Evolutionary conservation across 2,888 invertebrate genomes (phyloP), one percentile per base, ranked within the genome.

Genomic region (Fragum sueziense): DNA sequence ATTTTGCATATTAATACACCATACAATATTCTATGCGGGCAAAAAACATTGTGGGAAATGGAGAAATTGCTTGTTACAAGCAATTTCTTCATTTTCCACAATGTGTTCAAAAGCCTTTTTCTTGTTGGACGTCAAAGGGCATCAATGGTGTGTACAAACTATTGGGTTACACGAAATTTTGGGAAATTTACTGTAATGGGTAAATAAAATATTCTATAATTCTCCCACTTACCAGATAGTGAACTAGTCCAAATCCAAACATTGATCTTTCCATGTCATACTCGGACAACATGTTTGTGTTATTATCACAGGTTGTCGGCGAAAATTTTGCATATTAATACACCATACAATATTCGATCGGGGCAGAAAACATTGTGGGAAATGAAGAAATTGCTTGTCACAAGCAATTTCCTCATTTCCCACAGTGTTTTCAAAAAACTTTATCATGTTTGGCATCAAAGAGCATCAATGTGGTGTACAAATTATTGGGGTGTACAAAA

Each of bases 191-290:
- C 6, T 37, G 37, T 14, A 37, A 6, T 37, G 6, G 37, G 7
- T 37, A 6, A 37, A 37, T 22, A 14, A 4, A 22, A 34, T 22
- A 41, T 25, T 27, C n/a, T 22, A 9, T 25, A 41, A 37, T n/a
- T n/a, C n/a, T n/a, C 0, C 34, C 51, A 79, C 79, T 79, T 73
- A 79, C 79, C 69, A 82, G 54, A 71, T 82, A 82, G 51, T 79
- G 59, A 31, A 82, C 79, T 14, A 82, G 57, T 67, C 82, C 82
- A 37, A 82, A 74, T 62, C 82, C 82, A 72, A 69, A 73, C 83
- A 80, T 80, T 25, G 80, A 57, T 27, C 72, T 29, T 51, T 80
- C 80, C 17, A 77, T 76, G 59, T 80, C 83, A 62, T 83, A 80
- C 54, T 29, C 74, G 20, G 75, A 59, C 51, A 80, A 65, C 25